A percentile compares a stretch with the other conserved stretches of the same genome.
Evolutionary conservation across 2,888 invertebrate genomes (phyloP).

Genomic region (Leucozona laternaria): DNA sequence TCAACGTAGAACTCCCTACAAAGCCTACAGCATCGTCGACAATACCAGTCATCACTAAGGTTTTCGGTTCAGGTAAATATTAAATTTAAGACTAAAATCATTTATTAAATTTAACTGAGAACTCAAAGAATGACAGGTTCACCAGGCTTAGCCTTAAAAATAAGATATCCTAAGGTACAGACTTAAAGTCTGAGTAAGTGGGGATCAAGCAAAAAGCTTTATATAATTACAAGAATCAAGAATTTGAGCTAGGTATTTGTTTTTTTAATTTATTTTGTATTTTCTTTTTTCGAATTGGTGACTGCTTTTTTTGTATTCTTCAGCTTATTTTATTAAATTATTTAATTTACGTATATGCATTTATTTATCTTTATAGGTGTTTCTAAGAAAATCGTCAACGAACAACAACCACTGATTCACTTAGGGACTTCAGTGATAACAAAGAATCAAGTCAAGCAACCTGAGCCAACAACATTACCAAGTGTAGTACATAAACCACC

Average conservation of each 20-base stretch:
- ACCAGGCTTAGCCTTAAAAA: too few species aligned
- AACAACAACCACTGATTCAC: constrained; percentile 42
- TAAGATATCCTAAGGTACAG: too few species aligned
- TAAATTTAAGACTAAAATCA: neutral
- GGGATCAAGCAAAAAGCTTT: too few species aligned
- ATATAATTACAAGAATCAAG: too few species aligned
- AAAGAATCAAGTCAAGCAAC: constrained; percentile 16
- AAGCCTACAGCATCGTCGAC: constrained; percentile 35
- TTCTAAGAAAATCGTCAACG: constrained; percentile 7
- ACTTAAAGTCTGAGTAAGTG: too few species aligned
- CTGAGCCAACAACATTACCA: constrained; percentile 43
- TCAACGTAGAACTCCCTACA: constrained; percentile 59
- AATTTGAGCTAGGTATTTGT: too few species aligned
- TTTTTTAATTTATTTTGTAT: too few species aligned
- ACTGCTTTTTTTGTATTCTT: too few species aligned
- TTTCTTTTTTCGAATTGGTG: too few species aligned
- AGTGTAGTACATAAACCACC: constrained; percentile 23
- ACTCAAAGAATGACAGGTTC: too few species aligned
- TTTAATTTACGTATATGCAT: neutral
- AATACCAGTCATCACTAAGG: constrained; percentile 49
- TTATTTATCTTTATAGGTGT: neutral
- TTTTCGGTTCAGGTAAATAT: constrained; percentile 30
- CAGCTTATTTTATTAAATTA: too few species aligned
- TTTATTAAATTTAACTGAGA: too few species aligned
- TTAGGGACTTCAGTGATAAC: constrained; percentile 53